Conservation (phyloP, 2,113 vertebrate species). For the Neoarius graeffei region DNA sequence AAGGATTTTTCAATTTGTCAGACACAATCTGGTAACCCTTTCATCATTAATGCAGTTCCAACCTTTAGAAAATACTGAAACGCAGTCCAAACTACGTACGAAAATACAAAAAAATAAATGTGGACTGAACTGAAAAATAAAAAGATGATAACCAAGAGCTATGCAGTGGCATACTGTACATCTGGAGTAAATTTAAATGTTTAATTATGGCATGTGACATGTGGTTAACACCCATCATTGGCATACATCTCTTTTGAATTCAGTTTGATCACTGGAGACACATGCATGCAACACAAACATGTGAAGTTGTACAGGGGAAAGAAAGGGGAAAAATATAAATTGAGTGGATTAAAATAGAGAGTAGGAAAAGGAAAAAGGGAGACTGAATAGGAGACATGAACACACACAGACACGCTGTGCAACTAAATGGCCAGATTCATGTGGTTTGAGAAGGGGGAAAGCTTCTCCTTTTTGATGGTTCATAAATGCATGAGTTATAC, state of each 20-base stretch:
- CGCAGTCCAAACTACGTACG: not conserved
- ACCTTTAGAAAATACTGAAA: not conserved
- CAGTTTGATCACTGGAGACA: not conserved
- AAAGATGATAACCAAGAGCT: not conserved
- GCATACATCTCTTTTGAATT: not conserved
- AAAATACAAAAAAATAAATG: not conserved
- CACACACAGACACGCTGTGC: slow-evolving; percentile 55
- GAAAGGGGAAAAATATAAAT: not conserved
- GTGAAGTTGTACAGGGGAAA: not conserved
- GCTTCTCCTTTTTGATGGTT: slow-evolving; percentile 68
- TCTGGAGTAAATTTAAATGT: not conserved
- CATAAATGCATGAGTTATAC: slow-evolving; percentile 76
- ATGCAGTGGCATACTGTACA: not conserved
- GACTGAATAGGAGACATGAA: slow-evolving; percentile 13
- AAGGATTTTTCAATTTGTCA: not conserved
- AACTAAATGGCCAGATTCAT: slow-evolving; percentile 57
- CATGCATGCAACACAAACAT: not conserved
- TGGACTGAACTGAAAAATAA: not conserved
- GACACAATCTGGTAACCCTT: not conserved
- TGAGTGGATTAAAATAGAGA: not conserved
- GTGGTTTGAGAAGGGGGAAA: slow-evolving; percentile 54
- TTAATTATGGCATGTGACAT: not conserved
- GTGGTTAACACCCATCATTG: not conserved
- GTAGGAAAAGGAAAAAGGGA: slow-evolving; percentile 11
- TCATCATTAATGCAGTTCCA: not conserved